Evolutionary conservation across 2,113 vertebrate genomes (phyloP).

Genomic region (Pyrgilauda ruficollis): DNA sequence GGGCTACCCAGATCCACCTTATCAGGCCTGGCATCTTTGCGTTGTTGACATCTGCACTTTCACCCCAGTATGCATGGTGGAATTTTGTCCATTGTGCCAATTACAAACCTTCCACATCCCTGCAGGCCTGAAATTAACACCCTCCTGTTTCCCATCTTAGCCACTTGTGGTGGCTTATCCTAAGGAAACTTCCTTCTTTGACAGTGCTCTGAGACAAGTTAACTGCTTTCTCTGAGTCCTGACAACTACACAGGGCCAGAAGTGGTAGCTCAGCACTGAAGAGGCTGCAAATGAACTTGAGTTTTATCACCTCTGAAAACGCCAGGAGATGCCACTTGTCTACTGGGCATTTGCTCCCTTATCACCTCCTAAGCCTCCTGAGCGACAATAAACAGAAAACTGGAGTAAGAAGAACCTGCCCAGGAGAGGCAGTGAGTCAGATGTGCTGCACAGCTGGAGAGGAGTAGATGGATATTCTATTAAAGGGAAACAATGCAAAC

Average conservation of each 20-base stretch:
- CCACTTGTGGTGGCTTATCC: neutral
- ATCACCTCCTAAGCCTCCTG: neutral
- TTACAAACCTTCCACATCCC: neutral
- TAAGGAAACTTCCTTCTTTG: neutral
- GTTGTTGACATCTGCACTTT: neutral
- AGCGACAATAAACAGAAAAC: neutral
- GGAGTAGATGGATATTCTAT: slow-evolving; percentile 10
- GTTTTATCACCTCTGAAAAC: neutral
- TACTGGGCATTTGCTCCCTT: neutral
- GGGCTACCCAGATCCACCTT: neutral
- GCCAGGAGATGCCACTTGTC: neutral
- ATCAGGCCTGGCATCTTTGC: neutral
- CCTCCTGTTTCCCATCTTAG: neutral
- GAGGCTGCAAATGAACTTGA: neutral
- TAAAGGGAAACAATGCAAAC: neutral
- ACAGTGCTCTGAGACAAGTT: neutral
- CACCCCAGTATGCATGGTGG: neutral
- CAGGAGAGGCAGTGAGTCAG: neutral
- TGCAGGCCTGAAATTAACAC: neutral
- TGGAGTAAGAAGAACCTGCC: neutral
- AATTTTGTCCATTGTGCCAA: neutral
- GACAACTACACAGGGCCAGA: neutral
- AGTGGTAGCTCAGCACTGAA: neutral
- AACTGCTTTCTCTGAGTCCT: neutral
- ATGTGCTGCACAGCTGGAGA: slow-evolving; percentile 48